These are phyloP conservation scores for Pygoscelis adeliae DNA, from an alignment of 2,113 vertebrate species.

Conservation along the genomic window DNA sequence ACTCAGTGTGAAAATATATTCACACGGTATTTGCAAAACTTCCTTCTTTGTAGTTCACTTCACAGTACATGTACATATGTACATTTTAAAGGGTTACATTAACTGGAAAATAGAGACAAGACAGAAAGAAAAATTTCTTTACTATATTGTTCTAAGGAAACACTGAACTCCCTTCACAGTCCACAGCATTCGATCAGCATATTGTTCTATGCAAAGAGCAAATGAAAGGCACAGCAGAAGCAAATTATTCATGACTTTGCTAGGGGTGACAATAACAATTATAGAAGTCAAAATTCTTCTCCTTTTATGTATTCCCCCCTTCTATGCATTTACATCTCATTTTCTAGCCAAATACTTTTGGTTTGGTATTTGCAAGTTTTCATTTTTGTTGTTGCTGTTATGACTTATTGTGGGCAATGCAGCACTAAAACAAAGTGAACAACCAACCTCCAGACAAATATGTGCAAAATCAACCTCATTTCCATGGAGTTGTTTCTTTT, in stretches of 20 bases:
- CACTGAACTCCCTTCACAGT: neutral
- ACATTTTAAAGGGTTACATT: neutral
- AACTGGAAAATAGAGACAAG: neutral
- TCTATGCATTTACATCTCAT: neutral
- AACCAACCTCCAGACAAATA: neutral
- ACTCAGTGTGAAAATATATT: neutral
- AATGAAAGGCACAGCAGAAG: neutral
- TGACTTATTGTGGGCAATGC: neutral
- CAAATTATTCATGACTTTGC: neutral
- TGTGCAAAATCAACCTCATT: slow-evolving; percentile 47
- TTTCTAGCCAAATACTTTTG: slow-evolving; percentile 15
- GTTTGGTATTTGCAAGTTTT: slow-evolving; percentile 34
- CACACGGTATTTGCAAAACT: neutral
- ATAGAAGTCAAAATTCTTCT: neutral
- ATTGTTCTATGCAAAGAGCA: neutral
- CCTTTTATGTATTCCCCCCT: neutral
- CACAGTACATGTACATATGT: neutral
- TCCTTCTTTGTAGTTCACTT: neutral
- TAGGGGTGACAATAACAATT: neutral
- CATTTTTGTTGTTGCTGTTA: neutral
- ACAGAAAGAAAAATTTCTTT: neutral
- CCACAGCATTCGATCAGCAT: neutral
- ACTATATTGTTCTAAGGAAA: neutral
- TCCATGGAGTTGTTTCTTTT: slow-evolving; percentile 23
- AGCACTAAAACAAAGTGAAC: neutral